These are phyloP conservation scores for Drosophila tripunctata DNA, from an alignment of 2,888 invertebrate species.

Conservation along the genomic window DNA sequence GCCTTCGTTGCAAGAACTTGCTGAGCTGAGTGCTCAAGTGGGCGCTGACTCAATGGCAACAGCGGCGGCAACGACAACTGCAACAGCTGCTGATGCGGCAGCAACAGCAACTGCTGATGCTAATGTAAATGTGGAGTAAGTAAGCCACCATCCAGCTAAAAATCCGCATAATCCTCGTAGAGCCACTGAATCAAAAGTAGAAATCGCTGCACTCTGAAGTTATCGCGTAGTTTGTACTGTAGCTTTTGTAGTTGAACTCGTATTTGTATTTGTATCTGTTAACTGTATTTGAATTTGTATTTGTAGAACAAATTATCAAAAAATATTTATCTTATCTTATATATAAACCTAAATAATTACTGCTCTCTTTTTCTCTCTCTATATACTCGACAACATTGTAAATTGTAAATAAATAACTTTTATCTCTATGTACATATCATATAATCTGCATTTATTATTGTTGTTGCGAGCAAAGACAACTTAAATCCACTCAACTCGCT, in stretches of 20 bases:
- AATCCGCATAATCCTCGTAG: slow-evolving; percentile 51
- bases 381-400: slow-evolving; percentile 50
- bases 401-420: slow-evolving; percentile 71
- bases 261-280: slow-evolving; percentile 29
- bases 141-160: slow-evolving; percentile 46
- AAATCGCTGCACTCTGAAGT: slow-evolving; percentile 52
- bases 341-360: slow-evolving; percentile 39
- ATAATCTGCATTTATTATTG: slow-evolving; percentile 65
- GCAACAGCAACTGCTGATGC: slow-evolving; percentile 23
- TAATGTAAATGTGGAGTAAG: slow-evolving; percentile 68
- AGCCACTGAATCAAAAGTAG: slow-evolving; percentile 52
- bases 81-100: slow-evolving; percentile 13
- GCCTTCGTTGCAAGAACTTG: slow-evolving; percentile 81
- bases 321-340: slow-evolving; percentile 21
- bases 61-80: slow-evolving; percentile 11
- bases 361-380: slow-evolving; percentile 49
- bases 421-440: slow-evolving; percentile 67
- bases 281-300: slow-evolving; percentile 39
- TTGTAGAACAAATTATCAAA: slow-evolving; percentile 33
- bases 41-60: slow-evolving; percentile 3
- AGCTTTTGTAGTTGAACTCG: slow-evolving; percentile 33
- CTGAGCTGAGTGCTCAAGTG: slow-evolving; percentile 59
- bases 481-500: slow-evolving; percentile 10
- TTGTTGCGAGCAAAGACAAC: slow-evolving; percentile 31
- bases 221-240: slow-evolving; percentile 49